Percentiles rank a stretch among this genome's conserved stretches.
Evolutionary conservation across 2,797 vertebrate genomes (phyloP).

Genomic region (Oceanodroma leucorhoa): DNA sequence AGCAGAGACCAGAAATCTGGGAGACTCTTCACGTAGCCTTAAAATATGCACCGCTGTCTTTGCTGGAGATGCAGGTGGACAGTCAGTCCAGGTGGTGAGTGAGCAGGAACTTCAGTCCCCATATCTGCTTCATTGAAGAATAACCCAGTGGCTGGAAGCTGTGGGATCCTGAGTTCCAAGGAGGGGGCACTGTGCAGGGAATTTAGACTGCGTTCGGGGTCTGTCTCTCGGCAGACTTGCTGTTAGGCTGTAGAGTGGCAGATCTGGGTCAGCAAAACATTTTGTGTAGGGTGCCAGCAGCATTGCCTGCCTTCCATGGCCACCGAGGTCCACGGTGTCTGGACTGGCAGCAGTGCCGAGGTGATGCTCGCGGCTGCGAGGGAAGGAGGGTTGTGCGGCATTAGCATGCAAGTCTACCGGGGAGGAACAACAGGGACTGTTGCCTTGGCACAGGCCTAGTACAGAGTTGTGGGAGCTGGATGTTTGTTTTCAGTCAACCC

Average conservation of each 20-base stretch:
- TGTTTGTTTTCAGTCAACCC: neutral
- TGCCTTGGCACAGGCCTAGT: neutral
- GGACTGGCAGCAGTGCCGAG: neutral
- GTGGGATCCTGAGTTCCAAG: neutral
- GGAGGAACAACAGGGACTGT: neutral
- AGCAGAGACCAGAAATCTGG: neutral
- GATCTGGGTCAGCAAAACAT: neutral
- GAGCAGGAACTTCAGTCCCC: neutral
- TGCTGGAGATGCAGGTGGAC: neutral
- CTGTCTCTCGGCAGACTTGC: neutral
- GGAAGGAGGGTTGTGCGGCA: neutral
- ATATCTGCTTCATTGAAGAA: rapidly evolving
- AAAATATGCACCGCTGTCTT: neutral
- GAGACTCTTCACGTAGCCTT: neutral
- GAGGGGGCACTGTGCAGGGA: neutral
- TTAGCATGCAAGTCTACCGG: neutral
- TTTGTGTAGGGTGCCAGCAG: neutral
- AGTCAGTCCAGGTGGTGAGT: neutral
- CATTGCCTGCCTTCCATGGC: neutral
- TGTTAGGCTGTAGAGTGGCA: neutral
- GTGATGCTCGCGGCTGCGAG: neutral
- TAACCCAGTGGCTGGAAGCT: neutral
- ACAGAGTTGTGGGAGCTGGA: neutral
- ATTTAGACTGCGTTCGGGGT: rapidly evolving
- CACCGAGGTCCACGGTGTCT: neutral